A percentile compares a stretch with the other conserved stretches of the same genome.
These are phyloP conservation scores for Microcebus murinus DNA, from an alignment of 2,113 vertebrate species.

Conservation along the genomic window DNA sequence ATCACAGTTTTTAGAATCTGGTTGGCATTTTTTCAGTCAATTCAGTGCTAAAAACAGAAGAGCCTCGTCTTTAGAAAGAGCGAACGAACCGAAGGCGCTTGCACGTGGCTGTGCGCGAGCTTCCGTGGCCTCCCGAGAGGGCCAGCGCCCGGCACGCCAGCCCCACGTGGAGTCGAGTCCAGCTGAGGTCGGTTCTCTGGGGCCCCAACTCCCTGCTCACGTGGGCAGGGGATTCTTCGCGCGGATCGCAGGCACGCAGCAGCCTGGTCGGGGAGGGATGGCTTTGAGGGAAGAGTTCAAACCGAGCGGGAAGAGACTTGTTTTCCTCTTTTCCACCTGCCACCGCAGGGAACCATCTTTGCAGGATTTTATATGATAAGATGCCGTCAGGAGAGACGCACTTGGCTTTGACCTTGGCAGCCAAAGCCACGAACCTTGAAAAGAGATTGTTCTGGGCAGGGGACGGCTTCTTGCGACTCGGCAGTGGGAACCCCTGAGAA, in stretches of 20 bases:
- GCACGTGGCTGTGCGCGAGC: slow-evolving; percentile 72
- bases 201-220: slow-evolving; percentile 61
- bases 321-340: neutral
- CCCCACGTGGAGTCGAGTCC: slow-evolving; percentile 43
- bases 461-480: neutral
- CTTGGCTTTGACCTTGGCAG: slow-evolving; percentile 45
- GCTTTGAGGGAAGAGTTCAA: slow-evolving; percentile 52
- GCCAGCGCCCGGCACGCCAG: slow-evolving; percentile 34
- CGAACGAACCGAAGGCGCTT: slow-evolving; percentile 82
- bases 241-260: neutral
- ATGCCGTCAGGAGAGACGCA: slow-evolving; percentile 51
- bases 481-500: slow-evolving; percentile 28
- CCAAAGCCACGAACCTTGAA: slow-evolving; percentile 36
- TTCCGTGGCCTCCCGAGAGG: slow-evolving; percentile 30
- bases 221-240: slow-evolving; percentile 21
- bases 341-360: neutral
- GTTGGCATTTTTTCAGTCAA: slow-evolving; percentile 47
- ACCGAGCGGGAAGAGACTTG: neutral
- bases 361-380: neutral
- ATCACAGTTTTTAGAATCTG: neutral
- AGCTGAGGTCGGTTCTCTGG: slow-evolving; percentile 78
- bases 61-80: slow-evolving; percentile 69
- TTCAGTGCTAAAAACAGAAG: slow-evolving; percentile 78
- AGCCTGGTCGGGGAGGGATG: slow-evolving; percentile 61
- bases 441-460: slow-evolving; percentile 81